Conservation (phyloP, 2,797 vertebrate genomes). For the Fringilla coelebs region DNA sequence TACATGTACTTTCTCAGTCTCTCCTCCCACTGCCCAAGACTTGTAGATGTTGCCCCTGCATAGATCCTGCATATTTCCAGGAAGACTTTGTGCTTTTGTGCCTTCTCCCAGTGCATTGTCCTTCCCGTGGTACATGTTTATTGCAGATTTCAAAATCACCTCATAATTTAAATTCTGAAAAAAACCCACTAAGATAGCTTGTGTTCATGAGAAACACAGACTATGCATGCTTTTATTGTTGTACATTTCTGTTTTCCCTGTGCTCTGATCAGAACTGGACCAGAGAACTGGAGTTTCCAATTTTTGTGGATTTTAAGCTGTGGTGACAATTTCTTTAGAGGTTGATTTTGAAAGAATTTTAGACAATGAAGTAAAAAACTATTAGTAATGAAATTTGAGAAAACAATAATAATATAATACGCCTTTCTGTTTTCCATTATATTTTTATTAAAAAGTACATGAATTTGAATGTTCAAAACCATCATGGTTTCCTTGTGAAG, state of each 20-base stretch:
- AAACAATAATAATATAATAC: background rate
- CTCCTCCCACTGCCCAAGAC: background rate
- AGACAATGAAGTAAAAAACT: background rate
- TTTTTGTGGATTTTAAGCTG: background rate
- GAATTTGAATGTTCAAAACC: background rate
- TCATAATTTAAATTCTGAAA: background rate
- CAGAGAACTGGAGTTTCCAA: background rate
- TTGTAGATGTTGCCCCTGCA: background rate
- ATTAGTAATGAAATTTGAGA: background rate
- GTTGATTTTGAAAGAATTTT: background rate
- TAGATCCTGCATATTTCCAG: background rate
- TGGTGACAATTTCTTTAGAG: background rate
- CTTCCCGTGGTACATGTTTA: background rate
- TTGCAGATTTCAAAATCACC: background rate
- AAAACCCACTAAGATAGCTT: background rate
- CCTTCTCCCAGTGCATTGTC: background rate
- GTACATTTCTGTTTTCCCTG: background rate
- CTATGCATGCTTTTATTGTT: background rate
- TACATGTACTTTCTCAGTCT: background rate
- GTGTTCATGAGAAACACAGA: background rate
- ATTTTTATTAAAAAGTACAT: no score
- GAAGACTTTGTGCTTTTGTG: background rate
- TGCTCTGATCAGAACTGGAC: background rate
- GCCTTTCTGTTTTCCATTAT: background rate
- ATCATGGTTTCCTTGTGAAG: rapidly evolving